Evolutionary conservation across 2,113 vertebrate genomes (phyloP), one percentile per base, ranked within the genome.

Genomic region (Dendrocopos noguchii): DNA sequence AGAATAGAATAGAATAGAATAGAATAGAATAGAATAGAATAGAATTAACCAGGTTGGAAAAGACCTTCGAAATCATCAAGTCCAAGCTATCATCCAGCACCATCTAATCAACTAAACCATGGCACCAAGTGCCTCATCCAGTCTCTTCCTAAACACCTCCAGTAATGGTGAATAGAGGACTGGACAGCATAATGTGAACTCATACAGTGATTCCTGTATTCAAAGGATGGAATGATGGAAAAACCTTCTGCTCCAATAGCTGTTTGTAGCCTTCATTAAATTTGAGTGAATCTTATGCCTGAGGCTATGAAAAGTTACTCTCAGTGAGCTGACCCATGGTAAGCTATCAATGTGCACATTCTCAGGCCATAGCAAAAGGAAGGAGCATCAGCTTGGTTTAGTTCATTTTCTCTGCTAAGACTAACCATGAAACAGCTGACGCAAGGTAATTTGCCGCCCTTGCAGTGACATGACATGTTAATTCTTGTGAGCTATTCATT

Each of bases 201-300:
- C 71, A 67, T 60, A 55, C 17, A 76, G 39, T 1, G 1, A 87
- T 91, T 86, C 39, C 66, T 79, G 25, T 82, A 33, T 47, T 88
- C 55, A 56, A 39, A 64, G 46, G 28, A 53, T 50, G 28, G 46
- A 89, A 79, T 1, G 12, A 91, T 36, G 19, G 64, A 66, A 88
- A 90, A 87, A 63, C 33, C 33, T 84, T 84, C 55, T 84, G 34
- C 46, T 87, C 47, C 67, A 56, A 27, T 53, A 73, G 21, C 81
- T 93, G 87, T 59, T 91, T 12, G 12, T 56, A 88, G 25, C 52
- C 34, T 76, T 82, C 82, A 74, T 80, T 88, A 91, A 80, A 80
- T 93, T 56, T 82, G 84, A 92, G 59, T 80, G 60, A 76, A 70
- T 89, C 46, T 89, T 67, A 60, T 0, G 16, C 75, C 60, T 3